Conservation (phyloP, 2,888 invertebrate genomes). For the Lycia hirtaria region DNA sequence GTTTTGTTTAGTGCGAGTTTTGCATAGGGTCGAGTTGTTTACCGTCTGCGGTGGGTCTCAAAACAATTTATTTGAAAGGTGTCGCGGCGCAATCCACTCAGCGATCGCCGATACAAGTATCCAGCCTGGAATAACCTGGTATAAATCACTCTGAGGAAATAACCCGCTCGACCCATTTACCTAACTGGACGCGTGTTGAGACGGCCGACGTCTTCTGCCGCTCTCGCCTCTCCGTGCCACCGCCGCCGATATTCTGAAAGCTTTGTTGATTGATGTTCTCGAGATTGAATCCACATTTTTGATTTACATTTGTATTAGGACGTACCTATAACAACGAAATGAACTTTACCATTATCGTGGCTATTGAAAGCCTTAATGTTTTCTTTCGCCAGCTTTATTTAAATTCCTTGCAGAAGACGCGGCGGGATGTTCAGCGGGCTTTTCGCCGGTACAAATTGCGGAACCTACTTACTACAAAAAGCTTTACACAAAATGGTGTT, state of each 20-base stretch:
- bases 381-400: constrained; percentile 17
- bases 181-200: constrained; percentile 65
- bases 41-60: constrained; percentile 74
- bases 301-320: constrained; percentile 19
- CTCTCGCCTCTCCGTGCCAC: constrained; percentile 45
- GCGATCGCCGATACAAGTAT: constrained; percentile 70
- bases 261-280: constrained; percentile 49
- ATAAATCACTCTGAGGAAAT: constrained; percentile 76
- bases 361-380: constrained; percentile 22
- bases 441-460: constrained; percentile 31
- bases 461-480: constrained; percentile 36
- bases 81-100: constrained; percentile 81
- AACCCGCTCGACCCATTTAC: constrained; percentile 67
- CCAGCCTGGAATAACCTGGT: constrained; percentile 66
- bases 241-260: constrained; percentile 58
- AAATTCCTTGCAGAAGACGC: constrained; percentile 16
- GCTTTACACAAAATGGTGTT: constrained; percentile 35
- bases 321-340: constrained; percentile 9
- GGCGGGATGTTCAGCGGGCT: constrained; percentile 23
- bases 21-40: constrained; percentile 81
- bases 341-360: constrained; percentile 17
- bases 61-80: constrained; percentile 85
- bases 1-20: constrained; percentile 72
- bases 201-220: constrained; percentile 54
- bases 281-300: constrained; percentile 42